These are phyloP conservation scores for Ctenopoma multispine DNA, from an alignment of 2,797 vertebrate species.

Conservation along the genomic window DNA sequence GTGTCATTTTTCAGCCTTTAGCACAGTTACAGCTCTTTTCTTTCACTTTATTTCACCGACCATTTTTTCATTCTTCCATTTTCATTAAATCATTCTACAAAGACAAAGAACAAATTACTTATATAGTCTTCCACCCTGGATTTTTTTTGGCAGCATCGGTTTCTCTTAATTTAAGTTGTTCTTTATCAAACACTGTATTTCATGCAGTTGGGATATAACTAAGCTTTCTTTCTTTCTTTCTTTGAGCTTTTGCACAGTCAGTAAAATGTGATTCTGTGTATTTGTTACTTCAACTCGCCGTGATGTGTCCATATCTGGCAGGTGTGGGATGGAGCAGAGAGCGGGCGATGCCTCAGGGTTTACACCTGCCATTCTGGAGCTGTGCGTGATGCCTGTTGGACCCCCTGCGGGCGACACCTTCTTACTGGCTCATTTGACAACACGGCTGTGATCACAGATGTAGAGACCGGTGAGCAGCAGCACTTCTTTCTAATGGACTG, in stretches of 20 bases:
- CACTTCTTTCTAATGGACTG: slow-evolving; percentile 10
- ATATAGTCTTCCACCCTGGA: not conserved
- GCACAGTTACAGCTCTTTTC: too few species aligned
- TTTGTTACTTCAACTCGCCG: slow-evolving; percentile 42
- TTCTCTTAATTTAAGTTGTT: not conserved
- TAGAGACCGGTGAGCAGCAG: slow-evolving; percentile 89
- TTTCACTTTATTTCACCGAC: not conserved
- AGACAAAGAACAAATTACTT: not conserved
- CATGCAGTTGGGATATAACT: not conserved
- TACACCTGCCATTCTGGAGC: slow-evolving; percentile 88
- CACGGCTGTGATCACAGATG: slow-evolving; percentile 87
- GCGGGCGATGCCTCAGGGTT: slow-evolving; percentile 88
- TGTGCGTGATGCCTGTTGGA: slow-evolving; percentile 91
- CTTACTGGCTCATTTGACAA: slow-evolving; percentile 95
- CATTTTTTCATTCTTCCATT: not conserved
- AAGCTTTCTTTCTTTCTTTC: not conserved
- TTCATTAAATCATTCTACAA: not conserved
- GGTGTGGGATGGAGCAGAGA: slow-evolving; percentile 94
- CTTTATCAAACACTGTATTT: not conserved
- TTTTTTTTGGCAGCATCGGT: not conserved
- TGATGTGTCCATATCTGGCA: slow-evolving; percentile 61
- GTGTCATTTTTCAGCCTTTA: not conserved
- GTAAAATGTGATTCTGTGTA: slow-evolving; percentile 19
- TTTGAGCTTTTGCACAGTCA: not conserved
- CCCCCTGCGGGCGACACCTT: slow-evolving; percentile 88